A percentile compares a stretch with the other conserved stretches of the same genome.
Conservation (phyloP, 1,140 invertebrate genomes). For the Chironomus tepperi region DNA sequence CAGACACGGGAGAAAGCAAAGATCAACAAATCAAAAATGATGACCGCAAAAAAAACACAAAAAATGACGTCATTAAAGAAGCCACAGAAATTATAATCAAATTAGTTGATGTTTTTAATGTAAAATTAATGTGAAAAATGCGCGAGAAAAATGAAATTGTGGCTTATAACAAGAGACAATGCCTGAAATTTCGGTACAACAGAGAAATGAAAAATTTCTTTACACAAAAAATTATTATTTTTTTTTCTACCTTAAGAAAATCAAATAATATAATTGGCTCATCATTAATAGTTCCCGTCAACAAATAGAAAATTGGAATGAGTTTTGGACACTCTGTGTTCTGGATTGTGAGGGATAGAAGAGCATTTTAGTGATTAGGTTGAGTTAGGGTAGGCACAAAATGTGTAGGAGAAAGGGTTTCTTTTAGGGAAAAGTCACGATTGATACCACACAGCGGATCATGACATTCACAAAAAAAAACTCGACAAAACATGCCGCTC, state of each 20-base stretch:
- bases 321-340: too few species aligned
- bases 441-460: too few species aligned
- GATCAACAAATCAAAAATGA: background rate
- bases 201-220: too few species aligned
- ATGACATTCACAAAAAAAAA: too few species aligned
- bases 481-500: too few species aligned
- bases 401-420: too few species aligned
- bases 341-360: too few species aligned
- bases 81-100: slow-evolving; percentile 21
- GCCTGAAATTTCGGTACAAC: background rate
- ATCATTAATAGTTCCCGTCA: slow-evolving; percentile 9
- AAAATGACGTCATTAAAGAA: slow-evolving; percentile 2
- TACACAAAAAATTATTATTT: too few species aligned
- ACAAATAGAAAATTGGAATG: too few species aligned
- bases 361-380: too few species aligned
- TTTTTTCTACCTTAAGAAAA: background rate
- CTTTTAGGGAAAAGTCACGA: too few species aligned
- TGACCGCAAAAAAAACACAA: background rate
- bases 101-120: slow-evolving; percentile 21
- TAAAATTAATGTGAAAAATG: slow-evolving; percentile 21
- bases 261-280: slow-evolving; percentile 22
- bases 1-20: background rate
- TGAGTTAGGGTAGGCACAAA: too few species aligned
- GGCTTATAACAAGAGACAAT: background rate
- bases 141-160: background rate